Evolutionary conservation across 2,797 vertebrate species (phyloP), one percentile per base, ranked within the genome.

Genomic region (Acipenser oxyrinchus): DNA sequence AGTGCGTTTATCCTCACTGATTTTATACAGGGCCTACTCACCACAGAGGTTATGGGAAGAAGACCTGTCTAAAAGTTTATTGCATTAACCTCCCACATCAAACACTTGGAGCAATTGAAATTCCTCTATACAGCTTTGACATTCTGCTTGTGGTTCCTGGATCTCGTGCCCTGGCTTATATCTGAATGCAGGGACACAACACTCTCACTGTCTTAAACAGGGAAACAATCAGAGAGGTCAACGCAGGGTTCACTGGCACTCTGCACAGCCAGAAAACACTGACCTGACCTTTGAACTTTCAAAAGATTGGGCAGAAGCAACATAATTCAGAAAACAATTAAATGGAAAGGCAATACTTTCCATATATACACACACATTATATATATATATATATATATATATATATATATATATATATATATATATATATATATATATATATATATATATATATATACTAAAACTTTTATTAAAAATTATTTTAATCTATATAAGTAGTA

Each of bases 181-280:
- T 79, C 79, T 76, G 79, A 80, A 82, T 76, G 74, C 72, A 75
- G 75, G 82, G 76, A 69, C 77, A 78, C 73, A 79, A 76, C 74
- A 74, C 71, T 77, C 23, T 37, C 23, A 37, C 71, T 75, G 8
- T 8, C 6, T 53, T 53, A 8, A 53, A 53, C 8, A 53, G 8
- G 51, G 51, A 12, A 53, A 8, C 75, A 79, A 72, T 83, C 69
- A 77, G 66, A 72, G 78, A 77, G 82, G 77, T 68, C 72, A 75
- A 75, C 83, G 62, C 81, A 76, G 60, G 81, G 82, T 81, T 83
- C 81, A 78, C 66, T 77, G 78, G 73, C 75, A 80, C 67, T 79
- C 66, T 57, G 69, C 72, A 75, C 71, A 74, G 72, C 76, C 75
- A 72, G 71, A 76, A 72, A 80, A 71, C 76, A 74, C 75, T 83